These are phyloP conservation scores for Hyles vespertilio DNA, from an alignment of 1,140 invertebrate genomes.

Conservation along the genomic window DNA sequence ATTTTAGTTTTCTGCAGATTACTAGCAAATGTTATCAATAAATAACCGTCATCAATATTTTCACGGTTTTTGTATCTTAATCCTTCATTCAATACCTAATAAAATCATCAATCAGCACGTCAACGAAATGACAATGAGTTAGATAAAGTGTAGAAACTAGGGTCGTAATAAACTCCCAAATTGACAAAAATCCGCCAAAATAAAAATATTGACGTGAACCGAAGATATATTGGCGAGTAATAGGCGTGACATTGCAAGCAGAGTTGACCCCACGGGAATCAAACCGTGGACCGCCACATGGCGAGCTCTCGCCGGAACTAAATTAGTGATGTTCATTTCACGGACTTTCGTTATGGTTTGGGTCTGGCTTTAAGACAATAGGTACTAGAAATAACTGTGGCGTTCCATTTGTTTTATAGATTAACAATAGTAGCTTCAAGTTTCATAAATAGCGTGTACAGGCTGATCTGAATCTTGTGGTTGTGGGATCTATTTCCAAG, in stretches of 20 bases:
- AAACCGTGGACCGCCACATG: conserved; percentile 61
- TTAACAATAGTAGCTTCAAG: too few species aligned
- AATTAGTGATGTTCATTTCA: conserved; percentile 71
- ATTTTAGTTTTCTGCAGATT: too few species aligned
- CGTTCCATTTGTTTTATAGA: too few species aligned
- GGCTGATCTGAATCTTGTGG: too few species aligned
- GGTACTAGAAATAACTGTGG: background rate
- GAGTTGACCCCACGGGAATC: conserved; percentile 55
- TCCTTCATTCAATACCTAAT: background rate
- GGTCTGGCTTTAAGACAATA: conserved; percentile 33
- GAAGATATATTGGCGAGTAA: conserved; percentile 69
- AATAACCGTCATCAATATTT: too few species aligned
- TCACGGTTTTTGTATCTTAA: too few species aligned
- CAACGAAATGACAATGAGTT: conserved; percentile 6
- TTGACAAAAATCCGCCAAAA: conserved; percentile 50
- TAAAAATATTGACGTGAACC: conserved; percentile 63
- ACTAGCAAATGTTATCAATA: too few species aligned
- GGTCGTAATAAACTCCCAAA: conserved; percentile 48
- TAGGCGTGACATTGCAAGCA: conserved; percentile 65
- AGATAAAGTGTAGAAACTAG: conserved; percentile 12
- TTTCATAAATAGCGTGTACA: too few species aligned
- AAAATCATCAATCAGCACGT: conserved; percentile 7
- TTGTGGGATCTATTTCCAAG: too few species aligned
- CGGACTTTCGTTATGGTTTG: conserved; percentile 58
- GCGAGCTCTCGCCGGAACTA: conserved; percentile 29